Base-by-base conservation (phyloP, 2,888 invertebrate genomes). In the Parnassius mnemosyne region DNA sequence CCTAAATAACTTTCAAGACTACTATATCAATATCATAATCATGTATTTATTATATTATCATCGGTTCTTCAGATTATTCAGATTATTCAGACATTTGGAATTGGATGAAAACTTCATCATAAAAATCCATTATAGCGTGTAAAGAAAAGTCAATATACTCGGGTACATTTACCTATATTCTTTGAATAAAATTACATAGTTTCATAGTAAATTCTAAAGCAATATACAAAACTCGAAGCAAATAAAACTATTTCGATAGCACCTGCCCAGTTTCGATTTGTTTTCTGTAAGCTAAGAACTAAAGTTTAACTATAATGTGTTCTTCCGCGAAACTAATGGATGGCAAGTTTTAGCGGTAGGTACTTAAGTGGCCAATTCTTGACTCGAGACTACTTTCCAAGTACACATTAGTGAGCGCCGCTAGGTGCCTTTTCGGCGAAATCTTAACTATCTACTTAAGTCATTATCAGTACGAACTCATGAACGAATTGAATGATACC, bases 361-460 rank as follows among this genome's bases (percentile, higher is more conserved):
- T 88, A 86, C 86, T 89, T 85, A 86, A 84, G 84, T 78, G 79
- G 84, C 85, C 85, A 84, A 85, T 87, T 85, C 84, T 81, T 81
- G 81, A 80, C 79, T 75, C 81, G 78, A 81, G 84, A 83, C 84
- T 87, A 87, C 87, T 88, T 87, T 87, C 84, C 74, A 82, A 87
- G 88, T 81, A 86, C 83, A 87, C 89, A 88, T 90, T 89, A 89
- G 85, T 77, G 84, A 78, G 77, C 75, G 80, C 75, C 74, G 73
- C 71, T 75, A 76, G 80, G 77, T 78, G 77, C 79, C 84, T 83
- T 79, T 81, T 80, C 78, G 80, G 78, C 83, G 81, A 85, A 84
- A 86, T 84, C 89, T 85, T 83, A 87, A 87, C 88, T 89, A 88
- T 87, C 83, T 84, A 87, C 86, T 87, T 85, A 85, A 84, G 82